These are phyloP conservation scores for Phrynocephalus vlangalii DNA, from an alignment of 2,797 vertebrate species.

Conservation along the genomic window DNA sequence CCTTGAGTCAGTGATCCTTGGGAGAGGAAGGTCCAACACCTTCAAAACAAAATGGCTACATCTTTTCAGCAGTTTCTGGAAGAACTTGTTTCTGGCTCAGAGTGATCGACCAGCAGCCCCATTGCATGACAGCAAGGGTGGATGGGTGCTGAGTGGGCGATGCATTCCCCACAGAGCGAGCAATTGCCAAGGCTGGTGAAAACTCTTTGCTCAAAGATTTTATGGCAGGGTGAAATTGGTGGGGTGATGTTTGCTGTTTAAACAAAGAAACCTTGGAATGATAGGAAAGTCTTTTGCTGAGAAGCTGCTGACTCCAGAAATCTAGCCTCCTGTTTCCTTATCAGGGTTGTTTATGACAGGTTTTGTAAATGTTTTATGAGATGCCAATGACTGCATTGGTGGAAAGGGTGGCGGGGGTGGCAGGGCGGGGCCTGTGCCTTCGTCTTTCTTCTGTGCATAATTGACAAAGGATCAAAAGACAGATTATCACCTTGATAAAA, in stretches of 20 bases:
- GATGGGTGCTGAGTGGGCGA: slow-evolving; percentile 38
- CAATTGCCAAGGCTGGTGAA: slow-evolving; percentile 67
- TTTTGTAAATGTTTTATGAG: slow-evolving; percentile 84
- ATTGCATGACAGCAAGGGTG: slow-evolving; percentile 40
- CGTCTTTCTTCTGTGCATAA: slow-evolving; percentile 70
- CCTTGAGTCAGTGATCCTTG: neutral
- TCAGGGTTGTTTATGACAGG: slow-evolving; percentile 78
- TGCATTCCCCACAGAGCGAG: slow-evolving; percentile 56
- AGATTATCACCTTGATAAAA: slow-evolving; percentile 83
- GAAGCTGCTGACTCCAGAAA: slow-evolving; percentile 83
- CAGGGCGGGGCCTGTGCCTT: slow-evolving; percentile 80
- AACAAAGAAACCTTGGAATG: slow-evolving; percentile 78
- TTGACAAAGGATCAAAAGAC: slow-evolving; percentile 86
- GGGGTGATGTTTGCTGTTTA: slow-evolving; percentile 77
- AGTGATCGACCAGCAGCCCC: neutral
- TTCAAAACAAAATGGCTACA: slow-evolving; percentile 7
- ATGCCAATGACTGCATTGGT: slow-evolving; percentile 69
- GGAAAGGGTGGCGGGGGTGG: slow-evolving; percentile 39
- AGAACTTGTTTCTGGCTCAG: neutral
- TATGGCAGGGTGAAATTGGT: slow-evolving; percentile 71
- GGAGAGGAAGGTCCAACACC: neutral
- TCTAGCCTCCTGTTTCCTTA: slow-evolving; percentile 75
- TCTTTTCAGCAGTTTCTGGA: slow-evolving; percentile 41
- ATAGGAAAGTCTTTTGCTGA: slow-evolving; percentile 72
- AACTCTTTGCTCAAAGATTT: slow-evolving; percentile 73